Conservation (phyloP, 2,888 invertebrate species). For the Acanthococcus lagerstroemiae region DNA sequence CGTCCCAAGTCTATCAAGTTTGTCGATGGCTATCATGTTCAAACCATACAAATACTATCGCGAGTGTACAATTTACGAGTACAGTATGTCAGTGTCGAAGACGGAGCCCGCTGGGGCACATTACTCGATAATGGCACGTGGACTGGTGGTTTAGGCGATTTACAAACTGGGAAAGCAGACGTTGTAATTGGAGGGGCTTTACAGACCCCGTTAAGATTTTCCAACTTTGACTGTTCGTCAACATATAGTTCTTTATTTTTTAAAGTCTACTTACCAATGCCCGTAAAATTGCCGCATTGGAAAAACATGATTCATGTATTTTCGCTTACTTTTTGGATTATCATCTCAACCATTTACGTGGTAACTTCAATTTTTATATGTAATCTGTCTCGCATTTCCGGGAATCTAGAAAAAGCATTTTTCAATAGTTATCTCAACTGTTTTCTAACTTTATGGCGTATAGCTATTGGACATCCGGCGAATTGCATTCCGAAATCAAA, state of each 20-base stretch:
- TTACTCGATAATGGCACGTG: slow-evolving; percentile 27
- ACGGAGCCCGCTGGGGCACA: slow-evolving; percentile 29
- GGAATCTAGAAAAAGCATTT: slow-evolving; percentile 4
- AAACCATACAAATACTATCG: slow-evolving; percentile 19
- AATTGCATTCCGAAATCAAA: slow-evolving; percentile 26
- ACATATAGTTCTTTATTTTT: slow-evolving; percentile 20
- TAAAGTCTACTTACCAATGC: slow-evolving; percentile 25
- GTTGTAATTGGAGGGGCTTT: slow-evolving; percentile 23
- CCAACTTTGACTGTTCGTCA: slow-evolving; percentile 9
- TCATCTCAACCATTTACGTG: slow-evolving; percentile 13
- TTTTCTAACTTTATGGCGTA: slow-evolving; percentile 26
- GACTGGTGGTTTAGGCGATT: slow-evolving; percentile 30
- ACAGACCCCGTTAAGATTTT: slow-evolving; percentile 14
- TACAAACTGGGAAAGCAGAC: slow-evolving; percentile 23
- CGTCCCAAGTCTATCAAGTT: background rate
- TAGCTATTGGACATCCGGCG: slow-evolving; percentile 18
- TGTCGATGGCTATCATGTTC: slow-evolving; percentile 19
- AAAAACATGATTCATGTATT: slow-evolving; percentile 32
- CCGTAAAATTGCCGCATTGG: slow-evolving; percentile 31
- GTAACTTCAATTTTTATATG: slow-evolving; percentile 16
- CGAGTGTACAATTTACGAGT: slow-evolving; percentile 8
- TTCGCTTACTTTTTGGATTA: slow-evolving; percentile 24
- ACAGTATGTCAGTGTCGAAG: background rate
- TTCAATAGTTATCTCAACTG: slow-evolving; percentile 16
- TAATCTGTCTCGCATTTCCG: slow-evolving; percentile 9